Evolutionary conservation across 2,113 vertebrate species (phyloP), one percentile per base, ranked within the genome.

Genomic region (Carettochelys insculpta): DNA sequence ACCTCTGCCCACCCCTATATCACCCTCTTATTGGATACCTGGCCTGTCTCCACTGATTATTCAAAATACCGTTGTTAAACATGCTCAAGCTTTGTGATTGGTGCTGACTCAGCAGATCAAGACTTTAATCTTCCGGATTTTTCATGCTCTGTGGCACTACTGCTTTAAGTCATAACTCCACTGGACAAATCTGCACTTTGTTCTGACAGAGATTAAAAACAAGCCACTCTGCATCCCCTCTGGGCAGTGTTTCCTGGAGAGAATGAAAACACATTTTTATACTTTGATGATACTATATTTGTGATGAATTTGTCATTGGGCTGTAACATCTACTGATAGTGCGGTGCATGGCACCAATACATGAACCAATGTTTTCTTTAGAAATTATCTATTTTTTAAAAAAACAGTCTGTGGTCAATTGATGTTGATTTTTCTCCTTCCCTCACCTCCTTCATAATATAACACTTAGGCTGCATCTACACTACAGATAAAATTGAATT

Each of bases 11-110:
- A 0, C 5, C 71, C 41, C 45, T 25, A 11, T 12, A 0, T 89
- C 87, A 90, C 34, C 53, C 38, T n/a, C 88, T 86, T 41, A 41
- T 61, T 41, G 54, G 11, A 43, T 53, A 12, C 7, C 51, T 82
- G 14, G 11, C 41, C 71, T n/a, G 13, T 84, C 48, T 56, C 20
- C 38, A 25, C 4, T 0, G 0, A 51, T 9, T 19, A 51, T 90
- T 77, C 47, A 77, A 27, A 5, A 8, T 5, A 1, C 0, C 1
- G 19, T 34, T 78, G 22, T 3, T 91, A 80, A 82, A 75, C 4
- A 0, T 22, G 10, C 24, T 11, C 0, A 80, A 58, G 8, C 10
- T 88, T 95, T 87, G 86, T 12, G 6, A 47, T 16, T 77, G 47
- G 47, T 61, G 71, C 19, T 54, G 48, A 54, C 38, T 80, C 38